A percentile compares a stretch with the other conserved stretches of the same genome.
These are phyloP conservation scores for Chaetoderma sp. DNA, from an alignment of 2,888 invertebrate genomes.

Conservation along the genomic window DNA sequence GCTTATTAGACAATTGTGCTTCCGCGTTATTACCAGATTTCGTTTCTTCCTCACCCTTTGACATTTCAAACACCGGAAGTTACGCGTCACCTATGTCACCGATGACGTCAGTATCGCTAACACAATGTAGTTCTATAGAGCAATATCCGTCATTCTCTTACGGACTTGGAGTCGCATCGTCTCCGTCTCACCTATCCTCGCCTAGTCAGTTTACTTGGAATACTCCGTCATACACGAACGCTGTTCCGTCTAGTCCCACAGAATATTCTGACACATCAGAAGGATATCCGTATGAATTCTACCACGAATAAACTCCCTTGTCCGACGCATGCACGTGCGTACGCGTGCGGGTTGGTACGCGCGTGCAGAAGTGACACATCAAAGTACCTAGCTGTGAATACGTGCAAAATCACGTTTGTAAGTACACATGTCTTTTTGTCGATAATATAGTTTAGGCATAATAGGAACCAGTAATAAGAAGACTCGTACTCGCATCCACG, in stretches of 20 bases:
- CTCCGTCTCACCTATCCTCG: slow-evolving; percentile 12
- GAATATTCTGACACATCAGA: slow-evolving; percentile 46
- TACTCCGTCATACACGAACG: slow-evolving; percentile 21
- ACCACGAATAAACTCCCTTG: background rate
- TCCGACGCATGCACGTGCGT: background rate
- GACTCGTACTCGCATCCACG: too few species aligned
- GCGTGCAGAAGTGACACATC: too few species aligned
- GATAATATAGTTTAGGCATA: too few species aligned
- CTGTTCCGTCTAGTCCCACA: slow-evolving; percentile 34
- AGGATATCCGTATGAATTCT: slow-evolving; percentile 39
- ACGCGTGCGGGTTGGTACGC: too few species aligned
- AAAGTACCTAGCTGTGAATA: too few species aligned
- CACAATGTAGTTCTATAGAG: too few species aligned
- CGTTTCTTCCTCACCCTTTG: too few species aligned
- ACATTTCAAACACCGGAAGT: background rate
- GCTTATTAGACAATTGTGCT: background rate
- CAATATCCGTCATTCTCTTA: slow-evolving; percentile 19
- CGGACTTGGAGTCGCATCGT: slow-evolving; percentile 23
- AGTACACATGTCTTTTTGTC: too few species aligned
- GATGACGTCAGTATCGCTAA: background rate
- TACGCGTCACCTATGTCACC: background rate
- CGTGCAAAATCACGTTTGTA: too few species aligned
- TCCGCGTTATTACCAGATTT: background rate
- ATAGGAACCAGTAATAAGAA: too few species aligned
- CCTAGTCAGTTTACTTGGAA: slow-evolving; percentile 20